Evolutionary conservation across 2,113 vertebrate genomes (phyloP), one percentile per base, ranked within the genome.

Genomic region (Cebidichthys violaceus): DNA sequence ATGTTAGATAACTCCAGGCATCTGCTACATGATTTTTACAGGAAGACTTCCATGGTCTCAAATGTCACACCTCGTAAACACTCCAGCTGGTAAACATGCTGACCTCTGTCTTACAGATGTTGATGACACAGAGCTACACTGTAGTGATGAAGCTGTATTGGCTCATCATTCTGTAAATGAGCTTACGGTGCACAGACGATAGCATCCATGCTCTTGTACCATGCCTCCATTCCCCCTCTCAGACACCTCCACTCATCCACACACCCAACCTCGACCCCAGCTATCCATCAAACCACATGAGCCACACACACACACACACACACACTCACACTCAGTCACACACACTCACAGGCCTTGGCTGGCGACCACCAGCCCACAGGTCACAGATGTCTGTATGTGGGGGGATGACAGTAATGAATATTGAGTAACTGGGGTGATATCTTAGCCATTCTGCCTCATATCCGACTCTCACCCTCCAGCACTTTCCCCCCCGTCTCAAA

Each of bases 311-410:
- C 6, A 20, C 47, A 50, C 70, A 41, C 39, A 41, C 41, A 50
- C 47, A 20, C 47, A 50, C 18, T 20, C 81, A 24, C 66, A 20
- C 47, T 9, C 82, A 24, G 62, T 17, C n/a, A 14, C 54, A 59
- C 4, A 52, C 76, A 77, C 71, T 35, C 67, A 71, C 70, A 86
- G 79, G 76, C 52, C 43, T 71, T 88, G 85, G 84, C 84, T 66
- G 52, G 61, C 4, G 33, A 80, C 87, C 85, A 91, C 70, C 45
- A 83, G 82, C 88, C 86, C 75, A 80, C 86, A 81, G 88, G 89
- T 85, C 87, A 88, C 91, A 93, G 88, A 92, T 91, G 87, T 90
- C 86, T 89, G 68, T 62, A 68, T 65, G 89, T 54, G 68, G 77
- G 78, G 80, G 75, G 70, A 75, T 86, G 85, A 83, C 82, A 82